Evolutionary conservation across 2,797 vertebrate genomes (phyloP), one percentile per base, ranked within the genome.

Genomic region (Enteromius mattozi): DNA sequence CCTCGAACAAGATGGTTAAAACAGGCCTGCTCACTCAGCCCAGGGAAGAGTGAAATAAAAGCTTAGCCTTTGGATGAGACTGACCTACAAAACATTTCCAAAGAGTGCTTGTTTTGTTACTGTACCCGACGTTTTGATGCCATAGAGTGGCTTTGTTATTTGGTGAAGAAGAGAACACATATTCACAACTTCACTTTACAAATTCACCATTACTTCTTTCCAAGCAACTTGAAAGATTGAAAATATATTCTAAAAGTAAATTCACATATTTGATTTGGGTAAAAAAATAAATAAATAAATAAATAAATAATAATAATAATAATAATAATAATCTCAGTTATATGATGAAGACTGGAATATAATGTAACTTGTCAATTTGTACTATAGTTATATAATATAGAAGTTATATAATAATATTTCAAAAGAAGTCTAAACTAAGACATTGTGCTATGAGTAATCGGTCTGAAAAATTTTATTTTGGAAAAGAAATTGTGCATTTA

Each of bases 31-130:
- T 65, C 30, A 14, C 8, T 35, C 19, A 68, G 45, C 63, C 63
- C 12, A 68, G 37, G 78, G 63, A 35, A 9, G 9, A n/a, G 12
- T 68, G 37, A 51, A 68, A 47, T 51, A 80, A 47, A 80, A 80
- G 63, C 2, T 68, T 66, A n/a, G 78, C 61, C 78, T 80, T 80
- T 68, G 63, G 45, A 35, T 49, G 10, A 80, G 45, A 24, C 59
- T 80, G 78, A 68, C 61, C 78, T 68, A 80, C 42, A 80, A 80
- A 80, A 66, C 40, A 35, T 35, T 66, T 79, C 24, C 17, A 79
- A 49, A 49, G 27, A 35, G 3, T 35, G 19, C 27, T 68, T 49
- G 37, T 24, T 24, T 12, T 76, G 56, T 42, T 27, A 63, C 37
- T 45, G 56, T 27, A 63, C 17, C 6, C 2, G 2, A 4, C n/a